Conservation (phyloP, 2,888 invertebrate genomes). For the Malthinus seriepunctatus region DNA sequence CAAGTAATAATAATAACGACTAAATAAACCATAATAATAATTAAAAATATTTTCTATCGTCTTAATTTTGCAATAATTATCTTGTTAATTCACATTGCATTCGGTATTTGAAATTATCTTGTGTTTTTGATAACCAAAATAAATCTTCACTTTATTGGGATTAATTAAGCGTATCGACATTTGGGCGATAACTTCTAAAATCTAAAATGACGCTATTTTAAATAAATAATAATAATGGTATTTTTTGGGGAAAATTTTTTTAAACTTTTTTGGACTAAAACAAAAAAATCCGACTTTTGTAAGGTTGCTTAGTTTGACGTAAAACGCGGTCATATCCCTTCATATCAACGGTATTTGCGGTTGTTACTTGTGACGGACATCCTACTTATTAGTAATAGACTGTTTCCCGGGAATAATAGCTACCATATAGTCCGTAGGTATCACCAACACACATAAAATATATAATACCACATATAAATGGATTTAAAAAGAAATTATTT, state of each 20-base stretch:
- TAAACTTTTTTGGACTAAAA: too few species aligned
- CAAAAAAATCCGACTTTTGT: background rate
- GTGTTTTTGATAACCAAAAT: conserved; percentile 2
- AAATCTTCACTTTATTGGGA: conserved; percentile 3
- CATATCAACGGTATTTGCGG: conserved; percentile 35
- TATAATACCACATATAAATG: too few species aligned
- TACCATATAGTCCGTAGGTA: conserved; percentile 34
- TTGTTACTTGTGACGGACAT: conserved; percentile 38
- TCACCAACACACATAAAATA: conserved; percentile 19
- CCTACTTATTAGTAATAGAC: conserved; percentile 43
- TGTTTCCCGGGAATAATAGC: conserved; percentile 41
- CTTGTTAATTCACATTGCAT: conserved; percentile 2
- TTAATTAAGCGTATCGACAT: conserved; percentile 5
- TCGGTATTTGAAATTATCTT: background rate
- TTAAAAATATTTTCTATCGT: too few species aligned
- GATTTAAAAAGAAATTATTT: too few species aligned
- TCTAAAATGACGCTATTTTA: too few species aligned
- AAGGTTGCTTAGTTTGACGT: conserved; percentile 26
- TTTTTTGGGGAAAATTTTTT: too few species aligned
- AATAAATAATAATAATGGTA: too few species aligned
- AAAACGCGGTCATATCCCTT: conserved; percentile 34
- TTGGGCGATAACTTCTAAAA: background rate
- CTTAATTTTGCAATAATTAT: conserved; percentile 4
- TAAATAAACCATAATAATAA: background rate
- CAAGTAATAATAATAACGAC: background rate